phyloP scores from a whole-genome alignment of 2,888 invertebrate species.

The Gasteruption jaculator region DNA sequence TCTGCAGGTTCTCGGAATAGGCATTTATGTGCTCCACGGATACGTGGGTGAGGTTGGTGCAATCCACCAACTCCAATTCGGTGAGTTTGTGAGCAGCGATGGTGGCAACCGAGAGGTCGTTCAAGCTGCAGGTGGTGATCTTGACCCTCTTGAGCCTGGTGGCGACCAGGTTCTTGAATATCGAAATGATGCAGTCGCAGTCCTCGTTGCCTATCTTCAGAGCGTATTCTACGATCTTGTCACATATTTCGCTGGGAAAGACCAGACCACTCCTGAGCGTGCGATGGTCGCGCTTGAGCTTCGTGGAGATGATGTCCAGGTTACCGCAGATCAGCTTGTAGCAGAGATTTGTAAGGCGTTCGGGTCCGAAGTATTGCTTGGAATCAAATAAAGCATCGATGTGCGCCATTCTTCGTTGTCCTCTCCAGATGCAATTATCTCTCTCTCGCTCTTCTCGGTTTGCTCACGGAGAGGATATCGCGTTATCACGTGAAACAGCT shows the following conservation, averaged over 20 bases:
- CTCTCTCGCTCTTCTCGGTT: neutral
- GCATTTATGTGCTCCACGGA: constrained; percentile 66
- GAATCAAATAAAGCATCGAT: constrained; percentile 37
- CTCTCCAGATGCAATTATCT: neutral
- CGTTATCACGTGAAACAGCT: constrained; percentile 22
- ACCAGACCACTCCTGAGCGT: constrained; percentile 59
- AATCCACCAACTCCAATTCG: constrained; percentile 73
- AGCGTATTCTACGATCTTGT: constrained; percentile 61
- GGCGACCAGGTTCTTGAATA: constrained; percentile 65
- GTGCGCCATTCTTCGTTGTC: constrained; percentile 36
- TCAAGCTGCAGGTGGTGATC: constrained; percentile 68
- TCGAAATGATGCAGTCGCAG: constrained; percentile 65
- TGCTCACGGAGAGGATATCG: constrained; percentile 12
- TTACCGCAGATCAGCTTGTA: constrained; percentile 62
- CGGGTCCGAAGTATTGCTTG: constrained; percentile 52
- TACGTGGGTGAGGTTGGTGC: constrained; percentile 62
- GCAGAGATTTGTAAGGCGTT: constrained; percentile 62
- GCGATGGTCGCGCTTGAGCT: constrained; percentile 37
- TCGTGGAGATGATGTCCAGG: constrained; percentile 57
- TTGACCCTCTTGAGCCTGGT: constrained; percentile 68
- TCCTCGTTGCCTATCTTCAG: constrained; percentile 56
- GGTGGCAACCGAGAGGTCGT: constrained; percentile 66
- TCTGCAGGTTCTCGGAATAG: constrained; percentile 65
- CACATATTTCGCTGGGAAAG: constrained; percentile 70
- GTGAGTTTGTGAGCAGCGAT: constrained; percentile 70